These are phyloP conservation scores for Chrysopilus asiliformis DNA, from an alignment of 2,888 invertebrate genomes.

Conservation along the genomic window DNA sequence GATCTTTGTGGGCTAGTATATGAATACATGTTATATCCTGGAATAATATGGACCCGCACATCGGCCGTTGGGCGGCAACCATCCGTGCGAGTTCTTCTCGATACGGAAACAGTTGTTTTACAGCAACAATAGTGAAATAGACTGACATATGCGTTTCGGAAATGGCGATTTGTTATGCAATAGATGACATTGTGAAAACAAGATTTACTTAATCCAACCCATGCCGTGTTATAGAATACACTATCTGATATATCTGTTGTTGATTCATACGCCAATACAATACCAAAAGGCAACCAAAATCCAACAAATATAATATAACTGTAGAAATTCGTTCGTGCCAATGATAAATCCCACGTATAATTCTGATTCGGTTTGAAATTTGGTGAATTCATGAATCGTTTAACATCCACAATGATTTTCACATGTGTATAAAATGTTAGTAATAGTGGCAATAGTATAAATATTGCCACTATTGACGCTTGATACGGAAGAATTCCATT, in stretches of 20 bases:
- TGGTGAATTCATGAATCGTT: conserved; percentile 39
- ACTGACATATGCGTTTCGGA: conserved; percentile 56
- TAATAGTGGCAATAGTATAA: conserved; percentile 46
- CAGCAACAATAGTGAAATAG: conserved; percentile 70
- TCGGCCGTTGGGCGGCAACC: conserved; percentile 39
- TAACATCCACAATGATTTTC: conserved; percentile 39
- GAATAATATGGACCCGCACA: conserved; percentile 63
- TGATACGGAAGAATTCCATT: conserved; percentile 44
- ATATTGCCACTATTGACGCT: conserved; percentile 40
- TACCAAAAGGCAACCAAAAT: conserved; percentile 56
- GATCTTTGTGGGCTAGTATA: conserved; percentile 44
- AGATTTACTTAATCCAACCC: conserved; percentile 56
- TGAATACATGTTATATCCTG: conserved; percentile 52
- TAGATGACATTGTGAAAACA: conserved; percentile 53
- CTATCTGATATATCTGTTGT: conserved; percentile 38
- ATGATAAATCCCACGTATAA: conserved; percentile 47
- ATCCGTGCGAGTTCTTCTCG: conserved; percentile 44
- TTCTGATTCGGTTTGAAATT: conserved; percentile 49
- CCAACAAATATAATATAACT: conserved; percentile 48
- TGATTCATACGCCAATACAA: conserved; percentile 42
- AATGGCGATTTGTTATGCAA: conserved; percentile 50
- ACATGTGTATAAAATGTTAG: conserved; percentile 43
- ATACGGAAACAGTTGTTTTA: conserved; percentile 57
- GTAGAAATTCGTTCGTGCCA: conserved; percentile 48
- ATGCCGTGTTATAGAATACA: conserved; percentile 52